Conservation (phyloP, 2,113 vertebrate species). For the Axis porcinus region DNA sequence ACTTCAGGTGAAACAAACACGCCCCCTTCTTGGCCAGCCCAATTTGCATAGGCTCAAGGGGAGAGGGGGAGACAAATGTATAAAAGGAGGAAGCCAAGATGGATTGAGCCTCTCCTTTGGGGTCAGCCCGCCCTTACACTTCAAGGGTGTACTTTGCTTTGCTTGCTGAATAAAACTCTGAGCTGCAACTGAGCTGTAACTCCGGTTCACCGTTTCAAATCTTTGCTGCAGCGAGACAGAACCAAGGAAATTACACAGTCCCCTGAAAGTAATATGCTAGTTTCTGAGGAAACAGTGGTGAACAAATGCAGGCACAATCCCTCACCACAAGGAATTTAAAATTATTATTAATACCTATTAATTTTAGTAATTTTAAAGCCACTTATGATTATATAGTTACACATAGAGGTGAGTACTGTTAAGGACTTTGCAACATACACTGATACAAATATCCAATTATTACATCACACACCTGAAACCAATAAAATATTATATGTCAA, state of each 20-base stretch:
- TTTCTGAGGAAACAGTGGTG: background rate
- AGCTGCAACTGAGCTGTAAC: background rate
- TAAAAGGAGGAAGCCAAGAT: background rate
- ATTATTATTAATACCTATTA: background rate
- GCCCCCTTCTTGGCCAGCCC: background rate
- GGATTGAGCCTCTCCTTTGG: background rate
- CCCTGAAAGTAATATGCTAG: background rate
- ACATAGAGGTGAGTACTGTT: background rate
- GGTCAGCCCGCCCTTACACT: background rate
- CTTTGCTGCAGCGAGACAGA: background rate
- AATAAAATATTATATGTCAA: background rate
- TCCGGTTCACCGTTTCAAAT: background rate
- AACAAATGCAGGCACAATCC: background rate
- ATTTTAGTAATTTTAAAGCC: background rate
- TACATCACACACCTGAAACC: background rate
- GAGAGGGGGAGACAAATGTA: background rate
- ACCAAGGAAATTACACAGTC: background rate
- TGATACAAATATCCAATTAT: background rate
- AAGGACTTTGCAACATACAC: background rate
- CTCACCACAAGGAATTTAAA: background rate
- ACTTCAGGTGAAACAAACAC: background rate
- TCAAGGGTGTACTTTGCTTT: background rate
- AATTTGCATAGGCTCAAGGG: background rate
- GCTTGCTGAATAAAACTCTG: background rate
- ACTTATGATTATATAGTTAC: background rate